Conservation (phyloP, 1,140 invertebrate genomes). For the Penaeus japonicus region DNA sequence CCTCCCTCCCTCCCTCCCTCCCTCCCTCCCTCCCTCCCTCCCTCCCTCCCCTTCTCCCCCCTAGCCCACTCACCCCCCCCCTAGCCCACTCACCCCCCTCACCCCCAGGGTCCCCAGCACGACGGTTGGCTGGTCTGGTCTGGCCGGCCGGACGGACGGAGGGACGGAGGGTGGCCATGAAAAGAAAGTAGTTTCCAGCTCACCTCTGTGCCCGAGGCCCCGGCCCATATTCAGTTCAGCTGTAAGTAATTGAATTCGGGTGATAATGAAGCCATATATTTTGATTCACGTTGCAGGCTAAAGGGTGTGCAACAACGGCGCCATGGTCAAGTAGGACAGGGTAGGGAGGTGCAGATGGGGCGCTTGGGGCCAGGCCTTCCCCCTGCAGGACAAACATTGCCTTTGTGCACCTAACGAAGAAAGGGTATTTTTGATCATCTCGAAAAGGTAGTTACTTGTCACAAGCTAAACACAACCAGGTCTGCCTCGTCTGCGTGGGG, state of each 20-base stretch:
- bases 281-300: conserved; percentile 21
- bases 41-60: not conserved
- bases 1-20: not conserved
- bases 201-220: not conserved
- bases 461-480: too few species aligned
- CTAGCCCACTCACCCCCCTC: not conserved
- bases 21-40: not conserved
- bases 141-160: not conserved
- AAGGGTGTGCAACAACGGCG: conserved; percentile 10
- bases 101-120: not conserved
- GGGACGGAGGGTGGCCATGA: not conserved
- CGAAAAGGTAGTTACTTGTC: too few species aligned
- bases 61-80: not conserved
- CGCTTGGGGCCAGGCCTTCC: not conserved
- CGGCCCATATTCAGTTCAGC: conserved; percentile 19
- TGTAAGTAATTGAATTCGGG: conserved; percentile 43
- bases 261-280: conserved; percentile 49
- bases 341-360: not conserved
- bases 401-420: too few species aligned
- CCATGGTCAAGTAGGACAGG: conserved; percentile 1
- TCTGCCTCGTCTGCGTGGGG: too few species aligned
- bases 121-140: not conserved
- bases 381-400: not conserved
- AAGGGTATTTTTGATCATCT: too few species aligned
- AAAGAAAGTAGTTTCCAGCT: not conserved